These are phyloP conservation scores for Rhea americana DNA, from an alignment of 2,113 vertebrate species.

Conservation along the genomic window DNA sequence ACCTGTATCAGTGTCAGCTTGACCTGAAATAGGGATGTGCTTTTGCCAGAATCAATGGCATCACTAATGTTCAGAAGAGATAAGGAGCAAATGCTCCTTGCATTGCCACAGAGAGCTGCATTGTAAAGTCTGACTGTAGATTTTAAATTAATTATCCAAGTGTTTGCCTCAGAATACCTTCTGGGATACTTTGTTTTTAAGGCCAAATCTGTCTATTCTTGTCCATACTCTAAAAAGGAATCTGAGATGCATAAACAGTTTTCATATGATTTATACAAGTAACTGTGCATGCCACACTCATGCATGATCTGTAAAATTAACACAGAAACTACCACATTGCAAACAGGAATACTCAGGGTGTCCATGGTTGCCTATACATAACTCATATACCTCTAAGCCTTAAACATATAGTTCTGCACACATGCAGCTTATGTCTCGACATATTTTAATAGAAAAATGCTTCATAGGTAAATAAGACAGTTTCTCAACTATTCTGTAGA, in stretches of 20 bases:
- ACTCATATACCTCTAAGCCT: accelerated
- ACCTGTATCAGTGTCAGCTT: neutral
- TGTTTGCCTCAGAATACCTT: neutral
- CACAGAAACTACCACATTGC: neutral
- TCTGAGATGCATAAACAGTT: neutral
- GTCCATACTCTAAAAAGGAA: neutral
- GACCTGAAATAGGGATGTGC: neutral
- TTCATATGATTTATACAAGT: accelerated
- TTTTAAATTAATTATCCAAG: neutral
- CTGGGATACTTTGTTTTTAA: neutral
- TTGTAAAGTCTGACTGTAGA: neutral
- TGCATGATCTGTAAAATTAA: accelerated
- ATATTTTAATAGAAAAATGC: accelerated
- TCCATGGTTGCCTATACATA: accelerated
- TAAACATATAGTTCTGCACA: neutral
- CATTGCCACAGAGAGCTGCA: neutral
- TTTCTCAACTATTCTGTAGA: neutral
- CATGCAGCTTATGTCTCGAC: neutral
- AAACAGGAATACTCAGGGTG: neutral
- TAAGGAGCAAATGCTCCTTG: neutral
- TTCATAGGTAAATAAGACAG: neutral
- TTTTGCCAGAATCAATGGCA: neutral
- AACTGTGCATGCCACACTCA: neutral
- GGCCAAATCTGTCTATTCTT: neutral
- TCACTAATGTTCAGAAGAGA: neutral